Evolutionary conservation across 2,113 vertebrate species (phyloP).

Genomic region (Trematocara nigrifrons): DNA sequence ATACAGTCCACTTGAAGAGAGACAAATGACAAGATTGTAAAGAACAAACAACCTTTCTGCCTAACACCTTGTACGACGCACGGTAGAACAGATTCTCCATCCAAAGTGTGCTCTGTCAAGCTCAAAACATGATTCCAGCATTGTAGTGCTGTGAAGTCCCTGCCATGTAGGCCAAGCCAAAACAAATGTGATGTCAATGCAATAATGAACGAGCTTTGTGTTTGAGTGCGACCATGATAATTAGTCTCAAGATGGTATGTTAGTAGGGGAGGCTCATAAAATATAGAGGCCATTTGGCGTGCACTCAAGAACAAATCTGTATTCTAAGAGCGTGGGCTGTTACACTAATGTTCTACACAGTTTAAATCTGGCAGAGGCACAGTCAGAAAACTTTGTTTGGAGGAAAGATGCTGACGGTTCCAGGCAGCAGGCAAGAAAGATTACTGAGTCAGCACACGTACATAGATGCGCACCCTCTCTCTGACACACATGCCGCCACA

Average conservation of each 20-base stretch:
- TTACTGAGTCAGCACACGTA: conserved; percentile 59
- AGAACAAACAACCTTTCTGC: conserved; percentile 21
- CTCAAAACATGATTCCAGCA: conserved; percentile 16
- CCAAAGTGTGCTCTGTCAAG: conserved; percentile 7
- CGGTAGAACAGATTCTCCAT: conserved; percentile 14
- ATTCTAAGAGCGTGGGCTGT: conserved; percentile 56
- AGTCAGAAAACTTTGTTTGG: conserved; percentile 57
- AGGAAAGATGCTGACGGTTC: conserved; percentile 62
- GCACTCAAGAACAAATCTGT: conserved; percentile 64
- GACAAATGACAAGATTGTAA: neutral
- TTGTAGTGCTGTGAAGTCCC: conserved; percentile 27
- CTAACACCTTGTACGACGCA: neutral
- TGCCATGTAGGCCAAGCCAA: conserved; percentile 56
- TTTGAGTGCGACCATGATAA: conserved; percentile 66
- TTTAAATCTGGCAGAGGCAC: conserved; percentile 60
- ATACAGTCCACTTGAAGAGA: conserved; percentile 27
- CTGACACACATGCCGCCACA: neutral
- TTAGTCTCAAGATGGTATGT: conserved; percentile 68
- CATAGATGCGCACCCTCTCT: neutral
- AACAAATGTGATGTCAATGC: conserved; percentile 64
- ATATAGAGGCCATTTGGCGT: conserved; percentile 68
- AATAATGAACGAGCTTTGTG: conserved; percentile 66
- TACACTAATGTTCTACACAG: conserved; percentile 66
- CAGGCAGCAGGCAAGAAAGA: conserved; percentile 23
- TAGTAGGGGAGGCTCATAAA: conserved; percentile 64